A percentile compares a stretch with the other conserved stretches of the same genome.
phyloP scores from a whole-genome alignment of 2,797 vertebrate genomes.

The Cygnus olor region DNA sequence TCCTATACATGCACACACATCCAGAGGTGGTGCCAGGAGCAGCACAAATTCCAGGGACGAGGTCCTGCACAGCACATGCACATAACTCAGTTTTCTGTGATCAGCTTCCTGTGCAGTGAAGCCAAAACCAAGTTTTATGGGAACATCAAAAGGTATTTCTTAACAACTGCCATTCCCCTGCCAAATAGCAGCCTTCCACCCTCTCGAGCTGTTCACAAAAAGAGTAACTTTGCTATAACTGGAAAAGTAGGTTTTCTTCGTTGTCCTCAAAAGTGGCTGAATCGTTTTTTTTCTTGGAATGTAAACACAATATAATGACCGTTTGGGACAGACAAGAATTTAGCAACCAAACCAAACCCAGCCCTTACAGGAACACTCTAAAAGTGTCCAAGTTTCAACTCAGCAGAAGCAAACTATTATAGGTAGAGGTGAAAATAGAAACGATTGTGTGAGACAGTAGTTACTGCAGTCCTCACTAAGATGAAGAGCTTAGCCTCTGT shows the following conservation, averaged over 20 bases:
- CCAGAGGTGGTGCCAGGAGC: neutral
- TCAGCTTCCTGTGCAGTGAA: neutral
- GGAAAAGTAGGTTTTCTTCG: neutral
- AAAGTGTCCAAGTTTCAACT: neutral
- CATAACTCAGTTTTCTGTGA: neutral
- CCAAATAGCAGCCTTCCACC: neutral
- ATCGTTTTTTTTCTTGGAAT: neutral
- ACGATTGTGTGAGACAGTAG: neutral
- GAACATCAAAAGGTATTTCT: neutral
- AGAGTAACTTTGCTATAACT: neutral
- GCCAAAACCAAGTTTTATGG: neutral
- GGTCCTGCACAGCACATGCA: neutral
- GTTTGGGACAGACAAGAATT: neutral
- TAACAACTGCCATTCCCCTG: neutral
- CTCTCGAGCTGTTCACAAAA: neutral
- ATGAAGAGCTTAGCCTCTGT: neutral
- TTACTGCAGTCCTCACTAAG: neutral
- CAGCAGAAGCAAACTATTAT: neutral
- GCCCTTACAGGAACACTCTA: neutral
- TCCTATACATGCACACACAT: fast-evolving
- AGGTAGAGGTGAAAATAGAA: neutral
- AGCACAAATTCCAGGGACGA: neutral
- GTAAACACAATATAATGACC: neutral
- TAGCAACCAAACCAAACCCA: neutral
- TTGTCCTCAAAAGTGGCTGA: neutral